Evolutionary conservation across 2,113 vertebrate species (phyloP), one percentile per base, ranked within the genome.

Genomic region (Mungos mungo): DNA sequence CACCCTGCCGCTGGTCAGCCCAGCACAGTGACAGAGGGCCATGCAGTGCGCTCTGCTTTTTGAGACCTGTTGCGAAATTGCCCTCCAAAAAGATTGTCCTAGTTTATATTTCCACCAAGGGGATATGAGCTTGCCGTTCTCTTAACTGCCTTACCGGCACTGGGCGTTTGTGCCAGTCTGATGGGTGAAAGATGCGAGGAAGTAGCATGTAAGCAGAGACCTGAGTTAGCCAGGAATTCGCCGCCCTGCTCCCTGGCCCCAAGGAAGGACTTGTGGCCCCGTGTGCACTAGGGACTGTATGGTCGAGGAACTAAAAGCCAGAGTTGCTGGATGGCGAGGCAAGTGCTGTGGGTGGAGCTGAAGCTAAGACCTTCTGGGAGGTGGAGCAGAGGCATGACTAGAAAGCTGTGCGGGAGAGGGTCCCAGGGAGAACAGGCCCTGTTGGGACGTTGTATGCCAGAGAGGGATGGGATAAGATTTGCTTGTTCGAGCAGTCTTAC

Each of bases 41-140:
- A 1, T 11, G 31, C 14, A 25, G 60, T 72, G 11, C 18, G 1
- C 92, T 95, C 92, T 66, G 76, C 84, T 57, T 97, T 94, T 92
- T 33, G 69, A 96, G 79, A 92, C 38, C 38, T 63, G 0, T 69
- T 93, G 54, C 77, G 83, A 93, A 25, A 80, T 92, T 93, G 66
- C 35, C 71, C 25, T 95, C 38, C 57, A 65, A 50, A 86, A 88
- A 29, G 65, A 79, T 91, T 31, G 31, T 21, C 66, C 31, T 33
- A 41, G 23, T 71, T 95, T 87, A n/a, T 52, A 47, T 41, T 93
- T 57, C 41, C 7, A 63, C 35, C 11, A 57, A 84, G 80, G 93
- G 87, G 90, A 77, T 21, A 63, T 11, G 74, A 79, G 50, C 33
- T 27, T 68, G 38, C 54, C 21, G 84, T 93, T 94, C 88, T 93